These are phyloP conservation scores for Himalopsyche japonica DNA, from an alignment of 2,888 invertebrate genomes.

Conservation along the genomic window DNA sequence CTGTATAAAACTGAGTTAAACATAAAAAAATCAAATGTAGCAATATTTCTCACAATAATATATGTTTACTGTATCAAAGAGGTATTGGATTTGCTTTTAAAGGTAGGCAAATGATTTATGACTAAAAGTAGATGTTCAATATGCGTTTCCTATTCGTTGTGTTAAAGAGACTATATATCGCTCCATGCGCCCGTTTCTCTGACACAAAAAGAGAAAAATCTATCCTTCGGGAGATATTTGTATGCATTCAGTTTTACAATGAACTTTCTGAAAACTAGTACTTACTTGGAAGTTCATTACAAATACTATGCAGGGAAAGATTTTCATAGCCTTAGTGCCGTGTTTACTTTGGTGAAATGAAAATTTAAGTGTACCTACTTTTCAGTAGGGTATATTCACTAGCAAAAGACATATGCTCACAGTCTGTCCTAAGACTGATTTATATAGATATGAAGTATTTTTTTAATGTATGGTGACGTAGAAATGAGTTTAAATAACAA, in stretches of 20 bases:
- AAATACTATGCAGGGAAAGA: neutral
- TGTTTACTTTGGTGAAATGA: neutral
- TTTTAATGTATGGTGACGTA: too few relatives aligned
- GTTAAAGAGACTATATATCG: constrained; percentile 16
- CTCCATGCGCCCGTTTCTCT: neutral
- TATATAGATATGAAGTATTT: too few relatives aligned
- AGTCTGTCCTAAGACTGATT: too few relatives aligned
- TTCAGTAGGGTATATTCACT: neutral
- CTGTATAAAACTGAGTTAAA: too few relatives aligned
- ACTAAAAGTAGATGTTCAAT: constrained; percentile 14
- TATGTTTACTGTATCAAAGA: too few relatives aligned
- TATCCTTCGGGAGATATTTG: constrained; percentile 33
- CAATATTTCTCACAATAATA: too few relatives aligned
- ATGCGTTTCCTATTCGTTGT: constrained; percentile 14
- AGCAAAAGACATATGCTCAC: too few relatives aligned
- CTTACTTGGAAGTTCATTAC: neutral
- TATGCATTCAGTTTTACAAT: constrained; percentile 11
- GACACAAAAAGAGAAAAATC: constrained; percentile 22
- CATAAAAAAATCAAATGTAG: too few relatives aligned
- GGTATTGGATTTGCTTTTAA: constrained; percentile 14
- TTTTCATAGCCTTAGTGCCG: neutral
- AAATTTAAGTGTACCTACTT: neutral
- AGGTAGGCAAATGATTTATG: constrained; percentile 26
- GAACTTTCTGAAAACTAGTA: neutral
- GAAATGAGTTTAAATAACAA: too few relatives aligned